Conservation (phyloP, 2,888 invertebrate species). For the Lissocephala sabroskyi region DNA sequence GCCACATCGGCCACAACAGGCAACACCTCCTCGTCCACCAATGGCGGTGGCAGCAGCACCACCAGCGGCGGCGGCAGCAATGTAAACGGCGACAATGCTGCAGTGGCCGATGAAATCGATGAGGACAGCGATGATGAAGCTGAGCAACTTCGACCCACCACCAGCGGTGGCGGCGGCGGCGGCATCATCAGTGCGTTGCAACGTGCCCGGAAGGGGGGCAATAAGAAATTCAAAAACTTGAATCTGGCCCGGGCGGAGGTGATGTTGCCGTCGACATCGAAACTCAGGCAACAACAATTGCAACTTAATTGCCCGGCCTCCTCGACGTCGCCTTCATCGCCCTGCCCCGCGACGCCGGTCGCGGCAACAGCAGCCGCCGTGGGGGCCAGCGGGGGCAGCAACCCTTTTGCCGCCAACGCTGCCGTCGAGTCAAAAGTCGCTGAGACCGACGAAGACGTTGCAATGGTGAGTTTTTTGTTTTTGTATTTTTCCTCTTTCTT, state of each 20-base stretch:
- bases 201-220: slow-evolving; percentile 51
- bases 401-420: slow-evolving; percentile 38
- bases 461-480: slow-evolving; percentile 54
- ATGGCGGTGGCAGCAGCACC: slow-evolving; percentile 24
- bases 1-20: slow-evolving; percentile 8
- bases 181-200: slow-evolving; percentile 30
- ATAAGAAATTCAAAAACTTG: slow-evolving; percentile 68
- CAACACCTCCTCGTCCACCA: slow-evolving; percentile 11
- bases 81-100: slow-evolving; percentile 27
- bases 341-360: slow-evolving; percentile 17
- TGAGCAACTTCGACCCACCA: too few relatives aligned
- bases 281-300: slow-evolving; percentile 62
- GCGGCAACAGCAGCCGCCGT: slow-evolving; percentile 9
- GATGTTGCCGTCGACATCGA: slow-evolving; percentile 67
- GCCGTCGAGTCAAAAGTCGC: slow-evolving; percentile 28
- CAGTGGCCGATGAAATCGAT: slow-evolving; percentile 31
- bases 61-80: slow-evolving; percentile 20
- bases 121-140: slow-evolving; percentile 35
- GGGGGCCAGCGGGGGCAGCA: slow-evolving; percentile 25
- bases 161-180: neutral
- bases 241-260: slow-evolving; percentile 66
- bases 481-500: slow-evolving; percentile 14
- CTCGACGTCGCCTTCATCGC: slow-evolving; percentile 12
- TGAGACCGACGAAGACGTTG: slow-evolving; percentile 39
- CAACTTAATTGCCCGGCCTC: slow-evolving; percentile 54